Conservation (phyloP, 2,797 vertebrate genomes). For the Numenius phaeopus region DNA sequence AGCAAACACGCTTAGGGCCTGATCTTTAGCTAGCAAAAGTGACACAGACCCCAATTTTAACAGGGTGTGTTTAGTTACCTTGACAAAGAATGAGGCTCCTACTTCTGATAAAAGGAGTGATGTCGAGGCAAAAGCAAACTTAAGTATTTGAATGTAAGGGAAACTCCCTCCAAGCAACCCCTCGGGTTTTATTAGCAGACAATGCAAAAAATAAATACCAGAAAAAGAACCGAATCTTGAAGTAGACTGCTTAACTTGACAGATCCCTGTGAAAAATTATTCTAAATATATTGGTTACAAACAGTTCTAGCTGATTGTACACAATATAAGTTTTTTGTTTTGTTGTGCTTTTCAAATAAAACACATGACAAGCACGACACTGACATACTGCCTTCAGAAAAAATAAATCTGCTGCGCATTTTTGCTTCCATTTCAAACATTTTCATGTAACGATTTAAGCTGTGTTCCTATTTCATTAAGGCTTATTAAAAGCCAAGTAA, state of each 20-base stretch:
- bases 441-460: background rate
- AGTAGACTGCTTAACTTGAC: background rate
- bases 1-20: background rate
- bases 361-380: accelerated
- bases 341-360: background rate
- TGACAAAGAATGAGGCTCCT: background rate
- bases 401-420: background rate
- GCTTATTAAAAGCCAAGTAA: background rate
- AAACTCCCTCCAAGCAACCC: background rate
- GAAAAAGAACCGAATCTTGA: background rate
- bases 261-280: background rate
- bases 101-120: background rate
- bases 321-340: background rate
- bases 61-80: background rate
- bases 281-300: background rate
- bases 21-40: background rate
- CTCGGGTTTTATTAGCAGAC: background rate
- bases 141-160: background rate
- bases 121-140: background rate
- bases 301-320: background rate
- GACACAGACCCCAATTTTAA: background rate
- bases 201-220: background rate
- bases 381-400: background rate
- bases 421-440: background rate
- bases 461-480: background rate